These are phyloP conservation scores for Ommatoiulus sabulosus DNA, from an alignment of 2,888 invertebrate genomes.

Conservation along the genomic window DNA sequence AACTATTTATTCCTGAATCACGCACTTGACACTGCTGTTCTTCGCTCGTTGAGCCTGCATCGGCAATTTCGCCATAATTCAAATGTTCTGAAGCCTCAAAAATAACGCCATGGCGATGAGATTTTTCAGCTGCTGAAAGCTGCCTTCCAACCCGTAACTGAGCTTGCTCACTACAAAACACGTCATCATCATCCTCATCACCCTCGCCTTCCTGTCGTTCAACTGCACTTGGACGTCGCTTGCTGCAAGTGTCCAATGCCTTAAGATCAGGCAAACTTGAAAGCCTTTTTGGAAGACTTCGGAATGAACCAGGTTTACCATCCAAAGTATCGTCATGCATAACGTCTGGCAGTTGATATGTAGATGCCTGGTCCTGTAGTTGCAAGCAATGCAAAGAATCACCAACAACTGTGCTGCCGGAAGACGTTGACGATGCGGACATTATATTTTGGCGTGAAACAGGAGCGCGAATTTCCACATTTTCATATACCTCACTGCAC, in stretches of 20 bases:
- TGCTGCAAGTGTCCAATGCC: neutral
- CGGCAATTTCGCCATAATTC: neutral
- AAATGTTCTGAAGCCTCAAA: constrained; percentile 11
- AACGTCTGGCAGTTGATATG: neutral
- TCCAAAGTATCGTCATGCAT: neutral
- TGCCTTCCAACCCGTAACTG: constrained; percentile 21
- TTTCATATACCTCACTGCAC: constrained; percentile 75
- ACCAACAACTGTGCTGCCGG: constrained; percentile 51
- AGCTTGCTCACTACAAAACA: constrained; percentile 39
- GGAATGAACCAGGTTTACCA: neutral
- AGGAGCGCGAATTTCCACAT: constrained; percentile 54
- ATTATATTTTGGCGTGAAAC: neutral
- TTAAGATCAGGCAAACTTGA: constrained; percentile 2
- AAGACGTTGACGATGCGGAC: constrained; percentile 54
- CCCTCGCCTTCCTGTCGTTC: constrained; percentile 56
- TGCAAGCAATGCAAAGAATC: constrained; percentile 42
- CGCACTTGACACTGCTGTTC: neutral
- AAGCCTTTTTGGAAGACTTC: neutral
- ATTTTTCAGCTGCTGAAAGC: constrained; percentile 6
- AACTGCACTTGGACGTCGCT: neutral
- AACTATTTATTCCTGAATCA: constrained; percentile 55
- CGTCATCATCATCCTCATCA: constrained; percentile 55
- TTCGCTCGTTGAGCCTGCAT: neutral
- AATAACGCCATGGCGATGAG: constrained; percentile 53
- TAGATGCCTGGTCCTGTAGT: neutral